Evolutionary conservation across 2,888 invertebrate genomes (phyloP).

Genomic region (Acleris cristana): DNA sequence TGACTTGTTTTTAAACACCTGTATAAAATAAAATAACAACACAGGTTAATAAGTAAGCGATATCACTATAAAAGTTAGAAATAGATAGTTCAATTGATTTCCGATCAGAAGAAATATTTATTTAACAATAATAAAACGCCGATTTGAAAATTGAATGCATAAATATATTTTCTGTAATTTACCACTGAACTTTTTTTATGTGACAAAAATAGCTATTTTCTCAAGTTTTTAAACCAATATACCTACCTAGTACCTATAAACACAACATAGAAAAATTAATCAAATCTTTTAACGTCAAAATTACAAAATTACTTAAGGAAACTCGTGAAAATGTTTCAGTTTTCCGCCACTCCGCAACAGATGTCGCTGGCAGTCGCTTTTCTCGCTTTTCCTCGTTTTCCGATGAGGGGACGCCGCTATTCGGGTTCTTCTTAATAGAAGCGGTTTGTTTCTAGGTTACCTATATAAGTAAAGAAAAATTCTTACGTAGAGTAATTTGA

Average conservation of each 20-base stretch:
- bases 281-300: not conserved
- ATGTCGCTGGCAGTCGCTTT: constrained; percentile 68
- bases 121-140: no score
- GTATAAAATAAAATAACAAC: not conserved
- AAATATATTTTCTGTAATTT: no score
- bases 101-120: no score
- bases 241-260: not conserved
- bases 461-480: not conserved
- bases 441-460: constrained; percentile 19
- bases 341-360: constrained; percentile 67
- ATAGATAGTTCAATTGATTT: no score
- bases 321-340: constrained; percentile 36
- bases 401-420: constrained; percentile 35
- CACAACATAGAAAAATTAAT: not conserved
- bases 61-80: not conserved
- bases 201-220: no score
- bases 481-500: not conserved
- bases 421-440: constrained; percentile 9
- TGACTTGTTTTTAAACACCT: constrained; percentile 11
- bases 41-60: not conserved
- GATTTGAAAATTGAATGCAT: no score
- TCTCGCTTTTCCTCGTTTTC: constrained; percentile 62
- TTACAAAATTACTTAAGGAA: not conserved
- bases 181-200: no score
- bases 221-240: no score